A percentile compares a stretch with the other conserved stretches of the same genome.
Evolutionary conservation across 2,113 vertebrate species (phyloP).

Genomic region (Rhineura floridana): DNA sequence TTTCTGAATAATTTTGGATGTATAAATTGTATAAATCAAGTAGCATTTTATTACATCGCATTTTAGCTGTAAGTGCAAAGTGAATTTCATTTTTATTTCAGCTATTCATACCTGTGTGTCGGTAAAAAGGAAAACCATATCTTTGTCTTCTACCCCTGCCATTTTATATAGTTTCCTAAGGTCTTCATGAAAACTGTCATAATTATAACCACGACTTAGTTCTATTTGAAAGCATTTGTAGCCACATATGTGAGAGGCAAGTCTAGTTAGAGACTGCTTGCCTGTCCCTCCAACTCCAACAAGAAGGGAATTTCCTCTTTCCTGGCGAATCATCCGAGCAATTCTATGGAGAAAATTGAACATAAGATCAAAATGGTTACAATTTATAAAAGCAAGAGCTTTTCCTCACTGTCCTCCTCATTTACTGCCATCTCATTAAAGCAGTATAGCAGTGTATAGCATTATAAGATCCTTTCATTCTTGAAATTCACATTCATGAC

Average conservation of each 20-base stretch:
- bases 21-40: background rate
- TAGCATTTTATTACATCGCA: background rate
- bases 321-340: conserved; percentile 88
- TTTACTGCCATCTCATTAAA: background rate
- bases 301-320: conserved; percentile 86
- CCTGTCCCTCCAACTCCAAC: conserved; percentile 90
- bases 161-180: conserved; percentile 85
- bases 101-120: conserved; percentile 79
- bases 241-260: conserved; percentile 86
- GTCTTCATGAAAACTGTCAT: conserved; percentile 87
- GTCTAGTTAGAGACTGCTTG: conserved; percentile 86
- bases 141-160: conserved; percentile 83
- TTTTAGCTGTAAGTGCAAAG: background rate
- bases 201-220: conserved; percentile 85
- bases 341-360: conserved; percentile 74
- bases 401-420: background rate
- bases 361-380: background rate
- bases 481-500: background rate
- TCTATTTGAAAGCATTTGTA: conserved; percentile 89
- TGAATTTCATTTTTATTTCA: background rate
- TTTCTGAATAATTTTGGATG: background rate
- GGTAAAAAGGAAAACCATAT: conserved; percentile 90
- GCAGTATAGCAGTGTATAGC: background rate
- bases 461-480: background rate
- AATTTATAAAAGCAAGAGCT: background rate